Base-by-base conservation (phyloP, 2,113 vertebrate genomes). In the Bostrychus sinensis region DNA sequence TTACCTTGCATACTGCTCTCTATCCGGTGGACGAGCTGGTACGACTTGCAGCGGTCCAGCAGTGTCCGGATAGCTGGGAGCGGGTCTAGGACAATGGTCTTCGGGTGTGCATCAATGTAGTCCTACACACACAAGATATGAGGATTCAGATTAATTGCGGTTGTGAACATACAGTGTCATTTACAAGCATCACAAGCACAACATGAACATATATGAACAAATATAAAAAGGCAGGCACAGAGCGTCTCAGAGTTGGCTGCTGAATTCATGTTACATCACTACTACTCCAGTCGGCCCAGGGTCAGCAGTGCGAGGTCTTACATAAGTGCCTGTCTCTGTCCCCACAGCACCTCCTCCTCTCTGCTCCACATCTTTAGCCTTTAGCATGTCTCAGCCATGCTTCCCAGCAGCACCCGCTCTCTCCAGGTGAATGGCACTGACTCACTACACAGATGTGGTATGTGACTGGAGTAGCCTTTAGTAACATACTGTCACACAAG, bases 11-110 rank as follows among this genome's bases (percentile, higher is more conserved):
- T 98, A 85, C 94, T 95, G 54, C 93, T 92, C 84, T 99, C 97
- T 69, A 98, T 95, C 80, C 93, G 92, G 66, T 95, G 95, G 83
- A 99, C 95, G 51, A 99, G 94, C 83, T 99, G 96, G 0, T 99
- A 99, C 65, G 97, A 99, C 84, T 96, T 98, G 90, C 96, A 98
- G 68, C 97, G 95, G 83, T 99, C 96, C 46, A 99, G 92, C 70
- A 99, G 91, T 0, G 96, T 98, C 37, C 96, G 93, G 81, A 99
- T 98, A 77, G 97, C 96, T 0, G 96, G 97, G 13, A 99, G 95
- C 2, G 97, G 97, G 67, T 99, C 97, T 83, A 99, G 87, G 73
- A 99, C 86, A n/a, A 98, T 97, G 67, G 97, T 98, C 90, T 98
- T 95, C 1, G 97, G 97, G 80, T 99, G 97, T 45, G 95, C 93